These are phyloP conservation scores for Columba guinea DNA, from an alignment of 2,797 vertebrate species.

Conservation along the genomic window DNA sequence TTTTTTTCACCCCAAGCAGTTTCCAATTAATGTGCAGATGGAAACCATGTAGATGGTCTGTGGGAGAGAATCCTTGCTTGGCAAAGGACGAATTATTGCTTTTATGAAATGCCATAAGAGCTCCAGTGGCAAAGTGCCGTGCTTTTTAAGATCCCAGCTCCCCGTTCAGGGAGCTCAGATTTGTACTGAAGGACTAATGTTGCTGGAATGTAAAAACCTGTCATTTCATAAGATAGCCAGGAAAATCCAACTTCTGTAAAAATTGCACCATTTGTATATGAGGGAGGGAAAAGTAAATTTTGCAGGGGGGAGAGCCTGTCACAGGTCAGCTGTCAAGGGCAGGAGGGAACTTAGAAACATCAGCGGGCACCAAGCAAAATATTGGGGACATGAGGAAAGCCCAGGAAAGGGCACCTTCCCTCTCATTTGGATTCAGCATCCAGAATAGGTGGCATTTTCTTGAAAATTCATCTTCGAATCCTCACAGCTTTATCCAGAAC, in stretches of 20 bases:
- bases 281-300: neutral
- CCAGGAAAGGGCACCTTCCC: neutral
- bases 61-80: conserved; percentile 40
- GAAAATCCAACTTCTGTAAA: neutral
- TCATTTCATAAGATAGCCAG: neutral
- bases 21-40: conserved; percentile 56
- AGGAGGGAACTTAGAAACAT: neutral
- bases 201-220: neutral
- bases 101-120: conserved; percentile 11
- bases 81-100: neutral
- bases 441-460: neutral
- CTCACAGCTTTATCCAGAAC: neutral
- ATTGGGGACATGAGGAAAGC: neutral
- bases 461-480: neutral
- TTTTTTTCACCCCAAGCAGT: conserved; percentile 19
- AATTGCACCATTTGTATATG: neutral
- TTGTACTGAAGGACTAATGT: neutral
- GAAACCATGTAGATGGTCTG: conserved; percentile 15
- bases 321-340: neutral
- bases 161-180: neutral
- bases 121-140: neutral
- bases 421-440: neutral
- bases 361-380: neutral
- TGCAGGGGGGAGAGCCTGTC: neutral
- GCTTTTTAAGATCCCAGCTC: neutral